Base-by-base conservation (phyloP, 2,888 invertebrate species). In the Erebia aethiops region DNA sequence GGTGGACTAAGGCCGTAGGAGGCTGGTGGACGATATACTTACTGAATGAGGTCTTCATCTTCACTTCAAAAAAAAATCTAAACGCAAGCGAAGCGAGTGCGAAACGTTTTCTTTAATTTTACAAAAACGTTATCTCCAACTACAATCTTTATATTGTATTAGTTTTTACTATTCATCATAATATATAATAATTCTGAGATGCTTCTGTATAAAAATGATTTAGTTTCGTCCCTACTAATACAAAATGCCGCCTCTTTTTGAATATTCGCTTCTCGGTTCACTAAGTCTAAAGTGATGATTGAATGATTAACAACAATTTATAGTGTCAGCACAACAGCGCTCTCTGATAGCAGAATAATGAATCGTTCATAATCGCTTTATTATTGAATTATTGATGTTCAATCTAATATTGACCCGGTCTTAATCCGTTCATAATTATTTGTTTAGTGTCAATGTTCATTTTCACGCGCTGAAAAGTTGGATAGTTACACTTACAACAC, bases 281-380 rank as follows among this genome's bases (percentile, higher is more conserved):
- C n/a, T n/a, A 10, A 43, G 51, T 56, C n/a, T 14, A 10, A 43
- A 60, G 41, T 64, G 56, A 41, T 72, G 70, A 75, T 72, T 69
- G 62, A 74, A 87, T 87, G 82, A 87, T 86, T 84, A 84, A 86
- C 80, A 79, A 80, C 77, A 80, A 82, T 81, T 80, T 80, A 81
- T 76, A 76, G 74, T 79, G 78, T 75, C 75, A 78, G 76, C 77
- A 77, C 78, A 79, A 74, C 71, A 76, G 41, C 54, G 76, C 71
- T 77, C 76, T 75, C 46, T 77, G 76, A 71, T 61, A 70, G 76
- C 74, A 61, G 78, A 77, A 80, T 78, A 82, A 81, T 80, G 72
- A 74, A 73, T 74, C 78, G 76, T 76, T 63, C 67, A 76, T 81
- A 82, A 81, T 82, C 78, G 79, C 71, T 13, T 35, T 64, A 64